Conservation (phyloP, 2,113 vertebrate genomes). For the Alligator sinensis region DNA sequence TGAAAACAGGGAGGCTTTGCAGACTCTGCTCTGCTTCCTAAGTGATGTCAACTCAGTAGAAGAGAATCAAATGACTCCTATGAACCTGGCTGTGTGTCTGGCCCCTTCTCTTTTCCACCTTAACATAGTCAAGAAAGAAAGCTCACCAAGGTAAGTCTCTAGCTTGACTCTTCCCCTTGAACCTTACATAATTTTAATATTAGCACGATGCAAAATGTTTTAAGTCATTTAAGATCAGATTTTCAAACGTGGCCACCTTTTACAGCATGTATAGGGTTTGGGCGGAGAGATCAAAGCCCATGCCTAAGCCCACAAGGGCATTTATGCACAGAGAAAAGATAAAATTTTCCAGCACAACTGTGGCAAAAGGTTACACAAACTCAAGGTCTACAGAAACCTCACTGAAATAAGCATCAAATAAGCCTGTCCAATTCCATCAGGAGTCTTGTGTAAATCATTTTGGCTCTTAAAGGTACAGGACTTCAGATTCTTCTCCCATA, state of each 20-base stretch:
- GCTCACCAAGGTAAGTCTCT: conserved; percentile 86
- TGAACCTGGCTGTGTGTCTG: conserved; percentile 97
- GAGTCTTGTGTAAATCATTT: background rate
- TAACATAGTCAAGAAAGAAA: conserved; percentile 95
- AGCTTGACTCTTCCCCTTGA: background rate
- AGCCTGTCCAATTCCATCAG: background rate
- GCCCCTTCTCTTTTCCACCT: conserved; percentile 98
- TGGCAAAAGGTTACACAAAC: too few species aligned
- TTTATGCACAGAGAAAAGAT: background rate
- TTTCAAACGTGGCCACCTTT: background rate
- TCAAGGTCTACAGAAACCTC: too few species aligned
- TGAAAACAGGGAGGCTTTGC: conserved; percentile 94
- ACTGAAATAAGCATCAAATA: too few species aligned
- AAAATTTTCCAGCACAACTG: too few species aligned
- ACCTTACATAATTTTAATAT: too few species aligned
- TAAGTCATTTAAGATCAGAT: background rate
- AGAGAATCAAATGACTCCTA: conserved; percentile 98
- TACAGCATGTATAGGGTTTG: too few species aligned
- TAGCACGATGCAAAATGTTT: background rate
- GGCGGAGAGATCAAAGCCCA: too few species aligned
- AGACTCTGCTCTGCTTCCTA: conserved; percentile 94
- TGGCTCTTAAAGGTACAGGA: background rate
- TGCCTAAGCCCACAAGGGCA: background rate
- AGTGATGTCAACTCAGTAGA: conserved; percentile 92
- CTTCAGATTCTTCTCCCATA: background rate